phyloP scores from a whole-genome alignment of 1,140 invertebrate species.

The Dendroctonus ponderosae region DNA sequence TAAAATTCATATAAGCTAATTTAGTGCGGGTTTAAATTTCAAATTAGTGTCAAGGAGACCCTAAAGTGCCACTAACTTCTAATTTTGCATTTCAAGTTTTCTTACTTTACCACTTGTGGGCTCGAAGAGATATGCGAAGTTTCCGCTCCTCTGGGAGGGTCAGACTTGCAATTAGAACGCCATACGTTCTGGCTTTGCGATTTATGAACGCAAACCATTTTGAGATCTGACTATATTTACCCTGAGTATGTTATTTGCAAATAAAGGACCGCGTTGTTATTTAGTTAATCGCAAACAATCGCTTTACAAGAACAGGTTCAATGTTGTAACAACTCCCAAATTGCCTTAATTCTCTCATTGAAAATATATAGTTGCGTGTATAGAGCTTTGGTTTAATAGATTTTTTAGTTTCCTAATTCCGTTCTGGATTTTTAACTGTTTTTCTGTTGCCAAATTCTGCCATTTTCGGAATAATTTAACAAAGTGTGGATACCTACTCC shows the following conservation, averaged over 20 bases:
- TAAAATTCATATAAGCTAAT: slow-evolving; percentile 48
- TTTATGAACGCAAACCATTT: slow-evolving; percentile 12
- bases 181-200: slow-evolving; percentile 20
- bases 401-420: neutral
- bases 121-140: slow-evolving; percentile 39
- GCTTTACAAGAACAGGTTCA: no score
- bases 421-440: neutral
- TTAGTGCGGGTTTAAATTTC: slow-evolving; percentile 48
- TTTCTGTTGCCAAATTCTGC: neutral
- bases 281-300: no score
- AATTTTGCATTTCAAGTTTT: slow-evolving; percentile 44
- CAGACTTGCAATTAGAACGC: slow-evolving; percentile 40
- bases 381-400: no score
- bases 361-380: no score
- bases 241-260: neutral
- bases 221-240: neutral
- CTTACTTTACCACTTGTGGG: slow-evolving; percentile 41
- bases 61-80: slow-evolving; percentile 42
- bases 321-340: no score
- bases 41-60: slow-evolving; percentile 47
- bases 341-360: no score
- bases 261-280: no score
- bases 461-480: no score
- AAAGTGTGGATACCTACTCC: no score
- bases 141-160: slow-evolving; percentile 37